phyloP scores from a whole-genome alignment of 1,140 invertebrate genomes.

The Leptopilina boulardi region DNA sequence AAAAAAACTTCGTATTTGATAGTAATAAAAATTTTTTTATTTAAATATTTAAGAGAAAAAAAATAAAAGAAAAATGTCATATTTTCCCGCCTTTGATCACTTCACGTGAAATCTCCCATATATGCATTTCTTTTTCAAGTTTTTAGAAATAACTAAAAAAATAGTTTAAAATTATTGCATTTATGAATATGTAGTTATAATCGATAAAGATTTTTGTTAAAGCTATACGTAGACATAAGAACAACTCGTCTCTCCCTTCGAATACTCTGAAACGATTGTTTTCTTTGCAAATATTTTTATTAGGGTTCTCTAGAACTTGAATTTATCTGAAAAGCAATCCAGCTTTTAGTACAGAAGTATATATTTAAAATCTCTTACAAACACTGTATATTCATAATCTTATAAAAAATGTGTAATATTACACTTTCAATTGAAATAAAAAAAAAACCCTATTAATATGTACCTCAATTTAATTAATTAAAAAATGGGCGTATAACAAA shows the following conservation, averaged over 20 bases:
- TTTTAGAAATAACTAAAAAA: no score
- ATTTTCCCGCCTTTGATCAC: no score
- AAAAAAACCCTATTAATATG: no score
- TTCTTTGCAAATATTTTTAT: slow-evolving; percentile 71
- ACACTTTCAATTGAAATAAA: neutral
- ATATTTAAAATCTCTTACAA: slow-evolving; percentile 26
- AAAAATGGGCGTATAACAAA: no score
- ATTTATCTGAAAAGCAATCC: slow-evolving; percentile 68
- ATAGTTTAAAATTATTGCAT: slow-evolving; percentile 46
- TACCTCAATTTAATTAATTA: no score
- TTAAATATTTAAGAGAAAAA: no score
- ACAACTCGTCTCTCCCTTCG: slow-evolving; percentile 58
- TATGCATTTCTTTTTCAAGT: no score
- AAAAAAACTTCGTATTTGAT: no score
- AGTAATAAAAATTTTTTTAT: no score
- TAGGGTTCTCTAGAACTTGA: slow-evolving; percentile 60
- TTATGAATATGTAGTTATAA: slow-evolving; percentile 55
- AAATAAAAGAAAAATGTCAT: no score
- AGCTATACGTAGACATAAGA: slow-evolving; percentile 63
- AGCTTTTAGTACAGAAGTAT: slow-evolving; percentile 2
- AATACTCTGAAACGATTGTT: slow-evolving; percentile 54
- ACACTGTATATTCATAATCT: slow-evolving; percentile 28
- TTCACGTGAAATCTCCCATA: no score
- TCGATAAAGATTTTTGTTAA: slow-evolving; percentile 47
- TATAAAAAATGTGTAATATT: neutral